These are phyloP conservation scores for Rhamnusium bicolor DNA, from an alignment of 2,888 invertebrate species.

Conservation along the genomic window DNA sequence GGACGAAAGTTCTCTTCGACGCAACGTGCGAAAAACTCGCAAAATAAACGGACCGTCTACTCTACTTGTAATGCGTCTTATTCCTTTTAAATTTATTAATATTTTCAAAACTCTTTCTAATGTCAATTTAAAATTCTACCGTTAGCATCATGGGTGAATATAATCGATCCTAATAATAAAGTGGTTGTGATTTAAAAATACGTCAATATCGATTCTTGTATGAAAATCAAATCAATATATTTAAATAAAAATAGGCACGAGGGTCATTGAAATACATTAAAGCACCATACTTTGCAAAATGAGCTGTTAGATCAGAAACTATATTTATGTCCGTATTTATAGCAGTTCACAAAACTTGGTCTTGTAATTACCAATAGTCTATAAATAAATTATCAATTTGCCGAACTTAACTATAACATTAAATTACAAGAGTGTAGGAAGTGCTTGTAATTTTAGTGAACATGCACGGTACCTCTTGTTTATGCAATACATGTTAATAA, in stretches of 20 bases:
- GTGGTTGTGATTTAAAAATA: too few species aligned
- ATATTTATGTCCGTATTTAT: slow-evolving; percentile 27
- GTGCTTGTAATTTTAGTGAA: slow-evolving; percentile 22
- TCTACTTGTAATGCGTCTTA: too few species aligned
- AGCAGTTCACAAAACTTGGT: slow-evolving; percentile 25
- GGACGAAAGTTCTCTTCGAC: too few species aligned
- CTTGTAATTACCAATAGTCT: slow-evolving; percentile 23
- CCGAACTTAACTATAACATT: slow-evolving; percentile 22
- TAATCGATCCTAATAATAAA: too few species aligned
- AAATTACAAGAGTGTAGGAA: slow-evolving; percentile 31
- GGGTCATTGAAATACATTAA: neutral
- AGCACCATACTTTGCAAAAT: neutral
- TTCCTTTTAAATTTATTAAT: too few species aligned
- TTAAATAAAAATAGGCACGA: neutral
- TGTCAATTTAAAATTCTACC: too few species aligned
- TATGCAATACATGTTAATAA: slow-evolving; percentile 3
- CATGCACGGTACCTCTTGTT: slow-evolving; percentile 1
- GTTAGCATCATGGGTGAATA: too few species aligned
- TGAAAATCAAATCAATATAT: neutral
- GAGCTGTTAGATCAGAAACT: slow-evolving; percentile 15
- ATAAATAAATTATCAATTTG: slow-evolving; percentile 35
- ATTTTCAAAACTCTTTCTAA: too few species aligned
- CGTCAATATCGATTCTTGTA: too few species aligned
- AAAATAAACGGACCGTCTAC: too few species aligned
- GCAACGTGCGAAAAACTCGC: too few species aligned